A percentile compares a stretch with the other conserved stretches of the same genome.
These are phyloP conservation scores for Protobothrops mucrosquamatus DNA, from an alignment of 2,113 vertebrate genomes.

Conservation along the genomic window DNA sequence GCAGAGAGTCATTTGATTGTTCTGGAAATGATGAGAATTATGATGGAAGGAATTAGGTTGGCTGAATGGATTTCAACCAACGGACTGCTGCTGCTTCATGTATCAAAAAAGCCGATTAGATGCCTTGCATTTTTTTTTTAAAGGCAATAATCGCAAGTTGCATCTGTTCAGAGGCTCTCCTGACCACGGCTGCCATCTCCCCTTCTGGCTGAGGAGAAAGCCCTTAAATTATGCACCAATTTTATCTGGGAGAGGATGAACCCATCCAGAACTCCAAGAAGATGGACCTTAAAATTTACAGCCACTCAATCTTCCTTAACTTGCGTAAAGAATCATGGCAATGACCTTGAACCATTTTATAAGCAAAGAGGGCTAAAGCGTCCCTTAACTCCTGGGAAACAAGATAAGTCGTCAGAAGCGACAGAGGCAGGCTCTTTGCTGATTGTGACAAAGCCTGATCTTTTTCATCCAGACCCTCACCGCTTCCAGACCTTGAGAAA, in stretches of 20 bases:
- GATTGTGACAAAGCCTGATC: background rate
- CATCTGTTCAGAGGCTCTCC: background rate
- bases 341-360: background rate
- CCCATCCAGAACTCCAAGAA: background rate
- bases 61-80: background rate
- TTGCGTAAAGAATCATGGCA: background rate
- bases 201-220: background rate
- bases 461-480: background rate
- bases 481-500: background rate
- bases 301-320: background rate
- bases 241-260: background rate
- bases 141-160: background rate
- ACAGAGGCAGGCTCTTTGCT: background rate
- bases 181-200: background rate
- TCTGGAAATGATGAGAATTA: background rate
- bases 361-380: background rate
- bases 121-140: background rate
- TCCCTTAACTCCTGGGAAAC: background rate
- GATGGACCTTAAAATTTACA: background rate
- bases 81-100: background rate
- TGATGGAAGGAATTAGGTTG: background rate
- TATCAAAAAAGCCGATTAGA: background rate
- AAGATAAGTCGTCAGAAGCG: background rate
- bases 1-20: background rate
- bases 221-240: background rate